Conservation (phyloP, 2,113 vertebrate species). For the Terrapene triunguis region DNA sequence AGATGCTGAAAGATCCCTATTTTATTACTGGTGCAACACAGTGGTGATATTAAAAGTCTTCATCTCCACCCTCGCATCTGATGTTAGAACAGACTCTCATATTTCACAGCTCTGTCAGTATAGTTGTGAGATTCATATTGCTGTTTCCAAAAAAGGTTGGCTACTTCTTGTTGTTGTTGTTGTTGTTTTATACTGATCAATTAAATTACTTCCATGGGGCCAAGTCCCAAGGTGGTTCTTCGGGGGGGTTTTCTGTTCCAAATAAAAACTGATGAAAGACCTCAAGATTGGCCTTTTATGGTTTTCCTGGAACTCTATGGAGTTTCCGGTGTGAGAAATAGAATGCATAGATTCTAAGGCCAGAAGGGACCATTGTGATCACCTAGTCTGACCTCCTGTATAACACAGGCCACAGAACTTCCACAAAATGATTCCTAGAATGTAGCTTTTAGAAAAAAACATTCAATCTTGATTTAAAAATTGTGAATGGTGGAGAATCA, state of each 20-base stretch:
- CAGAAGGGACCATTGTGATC: neutral
- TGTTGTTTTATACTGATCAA: neutral
- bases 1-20: slow-evolving; percentile 53
- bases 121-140: slow-evolving; percentile 18
- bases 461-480: neutral
- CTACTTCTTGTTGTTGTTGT: neutral
- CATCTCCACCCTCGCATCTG: neutral
- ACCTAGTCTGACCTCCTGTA: neutral
- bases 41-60: slow-evolving; percentile 25
- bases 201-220: neutral
- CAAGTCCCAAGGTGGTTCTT: neutral
- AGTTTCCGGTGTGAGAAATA: neutral
- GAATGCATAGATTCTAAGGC: neutral
- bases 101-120: slow-evolving; percentile 27
- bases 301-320: neutral
- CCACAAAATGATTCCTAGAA: neutral
- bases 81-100: slow-evolving; percentile 18
- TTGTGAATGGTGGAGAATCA: neutral
- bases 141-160: neutral
- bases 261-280: slow-evolving; percentile 16
- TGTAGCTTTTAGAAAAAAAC: neutral
- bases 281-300: neutral
- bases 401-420: neutral
- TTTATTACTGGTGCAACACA: slow-evolving; percentile 33
- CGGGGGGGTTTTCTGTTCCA: neutral